These are phyloP conservation scores for Theropithecus gelada DNA, from an alignment of 2,113 vertebrate species.

Conservation along the genomic window DNA sequence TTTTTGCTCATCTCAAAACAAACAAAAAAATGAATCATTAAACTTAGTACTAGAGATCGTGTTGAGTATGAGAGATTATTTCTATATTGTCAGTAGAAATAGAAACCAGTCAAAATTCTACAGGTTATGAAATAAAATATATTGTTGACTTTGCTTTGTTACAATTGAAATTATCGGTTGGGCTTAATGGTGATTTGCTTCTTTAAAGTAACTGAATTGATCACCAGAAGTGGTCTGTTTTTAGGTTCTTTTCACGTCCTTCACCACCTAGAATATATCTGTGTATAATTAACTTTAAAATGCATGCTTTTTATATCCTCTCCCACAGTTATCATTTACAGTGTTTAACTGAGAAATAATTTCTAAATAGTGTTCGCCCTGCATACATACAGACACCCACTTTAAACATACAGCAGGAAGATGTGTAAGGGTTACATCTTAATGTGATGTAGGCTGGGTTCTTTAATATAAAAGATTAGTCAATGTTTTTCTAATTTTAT, in stretches of 20 bases:
- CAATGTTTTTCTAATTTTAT: background rate
- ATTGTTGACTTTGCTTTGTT: conserved; percentile 4
- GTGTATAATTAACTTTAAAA: conserved; percentile 44
- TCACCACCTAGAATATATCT: conserved; percentile 33
- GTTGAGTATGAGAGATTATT: background rate
- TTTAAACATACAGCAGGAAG: background rate
- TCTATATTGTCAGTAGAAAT: background rate
- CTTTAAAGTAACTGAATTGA: conserved; percentile 33
- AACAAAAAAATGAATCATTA: background rate
- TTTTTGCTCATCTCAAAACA: background rate
- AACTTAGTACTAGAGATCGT: background rate
- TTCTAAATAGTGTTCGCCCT: background rate
- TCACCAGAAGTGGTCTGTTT: conserved; percentile 22
- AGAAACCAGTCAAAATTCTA: background rate
- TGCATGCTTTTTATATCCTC: conserved; percentile 15
- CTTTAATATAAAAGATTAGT: conserved; percentile 39
- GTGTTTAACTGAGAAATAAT: conserved; percentile 37
- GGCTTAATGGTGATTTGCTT: background rate
- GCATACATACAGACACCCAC: background rate
- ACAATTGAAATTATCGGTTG: background rate
- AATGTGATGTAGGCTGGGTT: background rate
- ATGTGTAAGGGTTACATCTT: conserved; percentile 1
- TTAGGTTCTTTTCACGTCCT: background rate
- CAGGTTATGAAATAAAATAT: conserved; percentile 29
- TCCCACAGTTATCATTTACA: background rate